Evolutionary conservation across 2,797 vertebrate genomes (phyloP), one percentile per base, ranked within the genome.

Genomic region (Sparidentex hasta): DNA sequence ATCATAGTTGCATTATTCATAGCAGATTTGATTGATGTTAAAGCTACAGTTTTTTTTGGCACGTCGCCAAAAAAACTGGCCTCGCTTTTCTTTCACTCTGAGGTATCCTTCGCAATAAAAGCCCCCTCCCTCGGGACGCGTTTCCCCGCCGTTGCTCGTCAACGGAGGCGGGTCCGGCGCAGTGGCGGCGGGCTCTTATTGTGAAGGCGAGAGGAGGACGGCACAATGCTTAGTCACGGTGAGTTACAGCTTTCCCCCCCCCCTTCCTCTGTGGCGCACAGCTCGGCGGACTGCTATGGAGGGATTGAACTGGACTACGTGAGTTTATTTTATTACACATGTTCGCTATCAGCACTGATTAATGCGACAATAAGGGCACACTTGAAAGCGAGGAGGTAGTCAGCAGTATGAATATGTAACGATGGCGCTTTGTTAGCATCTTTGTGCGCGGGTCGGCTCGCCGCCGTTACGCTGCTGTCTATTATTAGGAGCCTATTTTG

Each of bases 221-320:
- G 83, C 17, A 93, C 94, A 94, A 90, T 97, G 97, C 97, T 97
- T 97, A 97, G 97, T 97, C 97, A 97, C 86, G 95, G 95, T 97
- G 96, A 97, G 93, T 95, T 95, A 95, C 90, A 82, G 93, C 93
- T 94, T 91, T 84, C 62, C 71, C 64, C n/a, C 16, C 80, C 87
- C 80, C 80, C 83, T 88, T 87, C 72, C 73, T 89, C 70, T 89
- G 89, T 88, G 89, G 90, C 86, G 87, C 82, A 87, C 87, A 88
- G 87, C 89, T 90, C 87, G 63, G 52, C 76, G 73, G 56, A 88
- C 82, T 44, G 87, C 83, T 88, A 90, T 93, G 93, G 91, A 92
- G 81, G 85, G 88, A 69, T 80, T 74, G 81, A 86, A 29, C 73
- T 85, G 74, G 78, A 73, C 81, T 68, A 80, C 75, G 91, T 93